Conservation (phyloP, 2,797 vertebrate species). For the Myotis findleyi region DNA sequence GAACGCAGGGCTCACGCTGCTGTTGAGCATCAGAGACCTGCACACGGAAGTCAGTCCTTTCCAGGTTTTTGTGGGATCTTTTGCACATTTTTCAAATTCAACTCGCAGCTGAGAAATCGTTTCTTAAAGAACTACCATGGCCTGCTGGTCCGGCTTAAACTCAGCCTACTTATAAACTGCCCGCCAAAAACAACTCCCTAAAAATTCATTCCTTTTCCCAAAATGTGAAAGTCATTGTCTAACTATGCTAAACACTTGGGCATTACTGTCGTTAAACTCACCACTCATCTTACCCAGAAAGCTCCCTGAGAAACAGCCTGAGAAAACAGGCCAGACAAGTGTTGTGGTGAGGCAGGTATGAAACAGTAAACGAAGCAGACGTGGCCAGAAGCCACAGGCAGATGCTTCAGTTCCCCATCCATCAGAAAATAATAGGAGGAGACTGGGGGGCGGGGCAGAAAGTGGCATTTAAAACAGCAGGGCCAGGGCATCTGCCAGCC, state of each 20-base stretch:
- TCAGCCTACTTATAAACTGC: conserved; percentile 70
- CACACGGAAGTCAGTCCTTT: background rate
- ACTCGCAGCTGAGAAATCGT: conserved; percentile 55
- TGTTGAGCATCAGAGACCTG: background rate
- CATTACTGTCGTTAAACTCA: background rate
- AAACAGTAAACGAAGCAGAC: fast-evolving
- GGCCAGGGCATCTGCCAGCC: background rate
- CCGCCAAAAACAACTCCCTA: conserved; percentile 41
- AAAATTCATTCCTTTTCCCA: conserved; percentile 58
- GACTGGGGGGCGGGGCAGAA: background rate
- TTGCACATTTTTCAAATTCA: conserved; percentile 79
- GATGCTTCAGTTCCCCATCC: background rate
- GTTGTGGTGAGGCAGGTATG: background rate
- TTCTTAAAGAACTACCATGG: conserved; percentile 69
- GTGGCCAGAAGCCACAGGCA: background rate
- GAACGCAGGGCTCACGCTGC: background rate
- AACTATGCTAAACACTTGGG: conserved; percentile 45
- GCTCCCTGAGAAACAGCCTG: conserved; percentile 37
- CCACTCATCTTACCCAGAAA: conserved; percentile 2
- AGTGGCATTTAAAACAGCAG: background rate
- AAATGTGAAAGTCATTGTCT: conserved; percentile 68
- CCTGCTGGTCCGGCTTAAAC: conserved; percentile 46
- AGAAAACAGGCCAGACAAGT: background rate
- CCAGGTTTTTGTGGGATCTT: conserved; percentile 51
- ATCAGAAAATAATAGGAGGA: background rate